These are phyloP conservation scores for Sebastes iracundus DNA, from an alignment of 2,797 vertebrate species.

Conservation along the genomic window DNA sequence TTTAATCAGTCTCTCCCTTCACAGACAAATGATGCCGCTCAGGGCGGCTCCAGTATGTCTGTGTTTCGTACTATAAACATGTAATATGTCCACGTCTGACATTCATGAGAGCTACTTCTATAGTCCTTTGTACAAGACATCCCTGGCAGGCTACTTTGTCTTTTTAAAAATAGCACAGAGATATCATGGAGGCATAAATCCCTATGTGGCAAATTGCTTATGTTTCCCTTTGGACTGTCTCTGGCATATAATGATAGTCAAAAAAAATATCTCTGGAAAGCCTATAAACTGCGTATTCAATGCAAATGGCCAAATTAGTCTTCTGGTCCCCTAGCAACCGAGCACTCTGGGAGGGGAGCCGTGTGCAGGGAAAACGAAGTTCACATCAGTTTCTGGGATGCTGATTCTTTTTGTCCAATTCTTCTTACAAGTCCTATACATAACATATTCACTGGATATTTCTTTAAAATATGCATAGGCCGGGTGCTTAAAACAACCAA, in stretches of 20 bases:
- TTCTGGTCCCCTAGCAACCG: slow-evolving; percentile 61
- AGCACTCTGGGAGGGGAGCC: slow-evolving; percentile 34
- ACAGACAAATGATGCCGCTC: background rate
- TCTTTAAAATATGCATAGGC: slow-evolving; percentile 81
- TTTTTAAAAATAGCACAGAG: slow-evolving; percentile 18
- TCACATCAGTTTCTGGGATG: slow-evolving; percentile 61
- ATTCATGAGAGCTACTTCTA: background rate
- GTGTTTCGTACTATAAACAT: background rate
- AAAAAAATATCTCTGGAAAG: slow-evolving; percentile 30
- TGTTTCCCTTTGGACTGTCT: slow-evolving; percentile 25
- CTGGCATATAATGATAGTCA: slow-evolving; percentile 28
- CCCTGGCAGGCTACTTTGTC: slow-evolving; percentile 10
- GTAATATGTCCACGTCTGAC: background rate
- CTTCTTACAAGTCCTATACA: slow-evolving; percentile 67
- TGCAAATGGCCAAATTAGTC: slow-evolving; percentile 58
- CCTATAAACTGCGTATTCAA: slow-evolving; percentile 58
- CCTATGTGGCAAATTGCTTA: slow-evolving; percentile 13
- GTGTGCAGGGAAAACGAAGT: slow-evolving; percentile 49
- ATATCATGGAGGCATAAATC: background rate
- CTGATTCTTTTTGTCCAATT: slow-evolving; percentile 69
- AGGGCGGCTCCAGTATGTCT: background rate
- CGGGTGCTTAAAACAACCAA: slow-evolving; percentile 73
- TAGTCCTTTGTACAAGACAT: background rate
- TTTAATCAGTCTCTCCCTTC: background rate
- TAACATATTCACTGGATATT: slow-evolving; percentile 78